phyloP scores from a whole-genome alignment of 2,888 invertebrate species.

The Isoperla grammatica region DNA sequence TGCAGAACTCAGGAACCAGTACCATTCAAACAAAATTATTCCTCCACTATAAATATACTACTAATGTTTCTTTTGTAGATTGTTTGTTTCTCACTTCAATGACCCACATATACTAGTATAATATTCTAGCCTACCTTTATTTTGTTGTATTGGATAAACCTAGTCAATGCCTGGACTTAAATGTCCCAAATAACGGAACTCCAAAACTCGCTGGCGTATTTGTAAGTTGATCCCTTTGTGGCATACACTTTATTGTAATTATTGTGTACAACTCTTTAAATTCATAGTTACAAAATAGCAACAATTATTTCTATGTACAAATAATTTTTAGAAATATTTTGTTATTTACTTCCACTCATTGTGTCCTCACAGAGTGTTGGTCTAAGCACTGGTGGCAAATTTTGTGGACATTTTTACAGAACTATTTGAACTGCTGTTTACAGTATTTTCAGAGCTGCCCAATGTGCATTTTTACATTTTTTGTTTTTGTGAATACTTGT shows the following conservation, averaged over 20 bases:
- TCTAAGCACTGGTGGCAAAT: not conserved
- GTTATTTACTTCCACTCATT: not conserved
- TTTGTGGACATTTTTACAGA: not conserved
- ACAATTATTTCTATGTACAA: slow-evolving; percentile 44
- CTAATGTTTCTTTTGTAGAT: slow-evolving; percentile 1
- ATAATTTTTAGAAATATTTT: slow-evolving; percentile 37
- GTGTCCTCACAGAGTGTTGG: not conserved
- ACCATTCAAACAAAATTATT: not conserved
- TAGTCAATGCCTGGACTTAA: slow-evolving; percentile 32
- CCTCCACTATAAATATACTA: not conserved
- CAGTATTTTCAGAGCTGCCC: too few species aligned
- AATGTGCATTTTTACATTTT: too few species aligned
- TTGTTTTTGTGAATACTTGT: slow-evolving; percentile 21
- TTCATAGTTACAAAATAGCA: slow-evolving; percentile 5
- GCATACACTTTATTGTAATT: slow-evolving; percentile 5
- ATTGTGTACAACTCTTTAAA: slow-evolving; percentile 11
- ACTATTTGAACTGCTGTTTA: too few species aligned
- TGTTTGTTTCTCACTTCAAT: slow-evolving; percentile 4
- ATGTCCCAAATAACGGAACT: slow-evolving; percentile 58
- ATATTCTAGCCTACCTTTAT: not conserved
- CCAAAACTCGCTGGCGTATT: slow-evolving; percentile 72
- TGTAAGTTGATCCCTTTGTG: slow-evolving; percentile 49
- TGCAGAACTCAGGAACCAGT: too few species aligned
- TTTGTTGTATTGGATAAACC: slow-evolving; percentile 24
- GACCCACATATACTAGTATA: not conserved